These are phyloP conservation scores for Coenobita brevimanus DNA, from an alignment of 1,140 invertebrate species.

Conservation along the genomic window DNA sequence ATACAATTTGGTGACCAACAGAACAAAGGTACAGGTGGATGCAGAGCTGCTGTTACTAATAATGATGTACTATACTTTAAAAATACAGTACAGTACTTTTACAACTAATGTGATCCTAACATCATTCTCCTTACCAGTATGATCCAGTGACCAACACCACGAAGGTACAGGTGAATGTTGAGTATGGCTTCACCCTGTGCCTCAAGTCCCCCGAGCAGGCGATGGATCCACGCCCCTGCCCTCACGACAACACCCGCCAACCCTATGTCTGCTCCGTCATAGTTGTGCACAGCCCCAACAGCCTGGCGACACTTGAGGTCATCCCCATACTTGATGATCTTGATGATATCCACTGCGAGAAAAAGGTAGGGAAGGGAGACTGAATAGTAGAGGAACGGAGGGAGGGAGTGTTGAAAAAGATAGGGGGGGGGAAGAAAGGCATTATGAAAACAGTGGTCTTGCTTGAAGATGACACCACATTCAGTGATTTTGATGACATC, in stretches of 20 bases:
- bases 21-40: too few relatives aligned
- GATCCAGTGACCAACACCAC: conserved; percentile 59
- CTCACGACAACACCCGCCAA: conserved; percentile 44
- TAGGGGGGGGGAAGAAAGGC: background rate
- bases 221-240: conserved; percentile 51
- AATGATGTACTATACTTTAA: background rate
- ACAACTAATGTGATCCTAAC: background rate
- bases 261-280: conserved; percentile 61
- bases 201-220: conserved; percentile 52
- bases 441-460: too few relatives aligned
- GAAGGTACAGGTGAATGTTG: conserved; percentile 61
- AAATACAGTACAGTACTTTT: background rate
- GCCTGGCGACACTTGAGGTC: conserved; percentile 55
- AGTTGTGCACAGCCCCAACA: conserved; percentile 63
- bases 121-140: conserved; percentile 39
- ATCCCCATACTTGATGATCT: conserved; percentile 55
- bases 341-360: conserved; percentile 63
- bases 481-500: too few relatives aligned
- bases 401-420: too few relatives aligned
- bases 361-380: too few relatives aligned
- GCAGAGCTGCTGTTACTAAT: too few relatives aligned
- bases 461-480: too few relatives aligned
- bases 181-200: conserved; percentile 66
- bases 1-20: too few relatives aligned
- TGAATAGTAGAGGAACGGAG: too few relatives aligned